Percentiles rank a stretch among this genome's conserved stretches.
These are phyloP conservation scores for Pipistrellus nathusii DNA, from an alignment of 2,797 vertebrate species.

Conservation along the genomic window DNA sequence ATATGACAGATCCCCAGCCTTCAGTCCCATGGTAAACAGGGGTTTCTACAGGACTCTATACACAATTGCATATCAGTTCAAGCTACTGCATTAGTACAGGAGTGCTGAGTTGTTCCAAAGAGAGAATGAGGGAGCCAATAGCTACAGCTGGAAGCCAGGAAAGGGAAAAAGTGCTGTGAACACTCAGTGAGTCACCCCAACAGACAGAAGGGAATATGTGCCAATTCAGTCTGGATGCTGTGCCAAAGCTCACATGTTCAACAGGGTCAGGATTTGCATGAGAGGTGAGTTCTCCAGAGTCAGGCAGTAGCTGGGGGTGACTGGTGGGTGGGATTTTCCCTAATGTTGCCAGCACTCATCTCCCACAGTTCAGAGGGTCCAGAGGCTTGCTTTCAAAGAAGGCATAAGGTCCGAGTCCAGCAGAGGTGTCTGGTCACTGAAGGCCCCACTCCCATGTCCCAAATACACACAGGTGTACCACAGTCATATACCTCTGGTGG, in stretches of 20 bases:
- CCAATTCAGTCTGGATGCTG: neutral
- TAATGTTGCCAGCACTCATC: neutral
- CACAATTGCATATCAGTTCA: slow-evolving; percentile 43
- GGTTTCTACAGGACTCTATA: slow-evolving; percentile 9
- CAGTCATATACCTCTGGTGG: neutral
- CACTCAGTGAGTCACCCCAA: slow-evolving; percentile 71
- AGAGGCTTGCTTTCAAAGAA: neutral
- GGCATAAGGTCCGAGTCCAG: neutral
- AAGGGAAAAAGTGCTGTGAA: slow-evolving; percentile 76
- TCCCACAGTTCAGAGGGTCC: neutral
- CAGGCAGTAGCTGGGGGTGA: neutral
- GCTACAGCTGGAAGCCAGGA: slow-evolving; percentile 71
- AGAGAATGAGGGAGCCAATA: slow-evolving; percentile 69
- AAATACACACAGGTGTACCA: neutral
- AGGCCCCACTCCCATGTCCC: neutral
- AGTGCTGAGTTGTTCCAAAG: slow-evolving; percentile 46
- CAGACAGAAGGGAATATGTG: slow-evolving; percentile 61
- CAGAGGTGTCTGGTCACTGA: neutral
- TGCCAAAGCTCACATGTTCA: slow-evolving; percentile 64
- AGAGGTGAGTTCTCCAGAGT: neutral
- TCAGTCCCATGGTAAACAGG: neutral
- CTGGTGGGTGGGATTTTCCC: neutral
- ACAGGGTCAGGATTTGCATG: slow-evolving; percentile 23
- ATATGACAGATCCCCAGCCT: neutral
- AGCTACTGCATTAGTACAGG: slow-evolving; percentile 30